Conservation (phyloP, 2,113 vertebrate species). For the Columbina picui region DNA sequence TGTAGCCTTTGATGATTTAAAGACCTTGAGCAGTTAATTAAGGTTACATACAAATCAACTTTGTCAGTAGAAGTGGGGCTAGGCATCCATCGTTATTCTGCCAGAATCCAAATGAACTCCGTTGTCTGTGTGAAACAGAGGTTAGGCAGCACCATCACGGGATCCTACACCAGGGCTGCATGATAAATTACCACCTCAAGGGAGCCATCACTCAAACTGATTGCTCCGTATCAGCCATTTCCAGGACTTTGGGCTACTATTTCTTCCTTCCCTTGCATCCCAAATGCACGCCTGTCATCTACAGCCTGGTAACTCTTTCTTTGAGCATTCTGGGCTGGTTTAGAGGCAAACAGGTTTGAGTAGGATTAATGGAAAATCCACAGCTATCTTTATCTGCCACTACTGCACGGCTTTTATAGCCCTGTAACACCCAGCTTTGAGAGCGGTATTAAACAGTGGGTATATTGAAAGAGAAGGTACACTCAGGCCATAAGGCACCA, state of each 20-base stretch:
- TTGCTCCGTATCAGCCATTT: slow-evolving; percentile 82
- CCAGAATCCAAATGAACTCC: slow-evolving; percentile 75
- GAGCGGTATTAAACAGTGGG: background rate
- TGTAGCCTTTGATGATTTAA: slow-evolving; percentile 57
- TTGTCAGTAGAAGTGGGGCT: slow-evolving; percentile 41
- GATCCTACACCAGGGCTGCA: slow-evolving; percentile 75
- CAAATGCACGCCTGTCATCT: slow-evolving; percentile 70
- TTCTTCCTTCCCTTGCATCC: slow-evolving; percentile 65
- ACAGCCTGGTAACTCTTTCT: slow-evolving; percentile 63
- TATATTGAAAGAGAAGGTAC: background rate
- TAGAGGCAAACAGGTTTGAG: slow-evolving; percentile 56
- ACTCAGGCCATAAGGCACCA: rapidly evolving
- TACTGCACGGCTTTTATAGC: slow-evolving; percentile 15
- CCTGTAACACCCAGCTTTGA: slow-evolving; percentile 28
- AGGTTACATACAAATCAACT: slow-evolving; percentile 59
- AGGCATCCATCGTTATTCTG: slow-evolving; percentile 30
- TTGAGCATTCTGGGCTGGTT: slow-evolving; percentile 37
- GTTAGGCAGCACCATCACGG: background rate
- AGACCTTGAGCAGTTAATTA: slow-evolving; percentile 60
- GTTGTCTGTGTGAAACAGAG: slow-evolving; percentile 50
- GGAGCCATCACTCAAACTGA: slow-evolving; percentile 86
- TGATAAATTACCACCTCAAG: slow-evolving; percentile 85
- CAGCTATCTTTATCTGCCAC: slow-evolving; percentile 27
- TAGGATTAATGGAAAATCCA: slow-evolving; percentile 60
- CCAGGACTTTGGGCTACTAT: slow-evolving; percentile 82